These are phyloP conservation scores for Pipistrellus nathusii DNA, from an alignment of 2,797 vertebrate genomes.

Conservation along the genomic window DNA sequence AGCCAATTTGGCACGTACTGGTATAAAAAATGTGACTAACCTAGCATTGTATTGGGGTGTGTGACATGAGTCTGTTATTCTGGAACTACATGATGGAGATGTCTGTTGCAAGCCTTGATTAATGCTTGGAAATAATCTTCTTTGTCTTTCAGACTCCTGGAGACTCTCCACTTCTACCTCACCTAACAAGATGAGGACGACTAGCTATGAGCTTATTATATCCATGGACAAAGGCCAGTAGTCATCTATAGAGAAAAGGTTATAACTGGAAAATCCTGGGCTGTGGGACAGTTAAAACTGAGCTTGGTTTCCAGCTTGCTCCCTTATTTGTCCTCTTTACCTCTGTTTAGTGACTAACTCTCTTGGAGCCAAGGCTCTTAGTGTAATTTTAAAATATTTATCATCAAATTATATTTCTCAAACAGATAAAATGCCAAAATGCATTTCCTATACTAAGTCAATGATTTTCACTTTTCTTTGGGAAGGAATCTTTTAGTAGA, in stretches of 20 bases:
- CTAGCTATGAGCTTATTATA: background rate
- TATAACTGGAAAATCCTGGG: background rate
- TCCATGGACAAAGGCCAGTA: background rate
- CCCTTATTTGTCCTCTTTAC: background rate
- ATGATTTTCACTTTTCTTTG: background rate
- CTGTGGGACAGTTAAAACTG: background rate
- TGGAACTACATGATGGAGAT: background rate
- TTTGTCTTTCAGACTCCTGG: constrained; percentile 6
- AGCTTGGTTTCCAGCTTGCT: background rate
- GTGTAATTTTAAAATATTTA: background rate
- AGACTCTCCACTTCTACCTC: background rate
- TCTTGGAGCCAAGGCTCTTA: background rate
- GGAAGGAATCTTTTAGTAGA: background rate
- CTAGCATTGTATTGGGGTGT: background rate
- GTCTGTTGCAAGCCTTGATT: background rate
- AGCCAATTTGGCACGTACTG: background rate
- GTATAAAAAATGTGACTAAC: background rate
- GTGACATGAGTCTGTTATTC: background rate
- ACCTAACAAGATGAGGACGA: background rate
- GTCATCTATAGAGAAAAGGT: background rate
- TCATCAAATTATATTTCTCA: background rate
- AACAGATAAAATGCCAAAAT: background rate
- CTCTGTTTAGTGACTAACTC: background rate
- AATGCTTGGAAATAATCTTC: background rate
- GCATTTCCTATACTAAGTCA: background rate